These are phyloP conservation scores for Forficula auricularia DNA, from an alignment of 1,140 invertebrate species.

Conservation along the genomic window DNA sequence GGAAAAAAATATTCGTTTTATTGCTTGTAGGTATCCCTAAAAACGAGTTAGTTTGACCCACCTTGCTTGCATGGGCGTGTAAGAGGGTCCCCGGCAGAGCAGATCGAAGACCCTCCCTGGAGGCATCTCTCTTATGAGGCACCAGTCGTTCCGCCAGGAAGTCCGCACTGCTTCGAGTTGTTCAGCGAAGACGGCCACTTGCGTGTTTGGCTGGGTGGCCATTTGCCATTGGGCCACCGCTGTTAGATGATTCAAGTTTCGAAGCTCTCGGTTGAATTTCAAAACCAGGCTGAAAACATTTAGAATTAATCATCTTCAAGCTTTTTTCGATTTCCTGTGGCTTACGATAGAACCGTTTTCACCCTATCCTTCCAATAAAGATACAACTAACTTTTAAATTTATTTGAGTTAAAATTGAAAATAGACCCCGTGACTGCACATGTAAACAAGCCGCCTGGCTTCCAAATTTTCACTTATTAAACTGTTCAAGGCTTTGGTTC, in stretches of 20 bases:
- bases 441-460: too few relatives aligned
- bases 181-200: neutral
- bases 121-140: neutral
- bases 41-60: too few relatives aligned
- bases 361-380: too few relatives aligned
- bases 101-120: constrained; percentile 17
- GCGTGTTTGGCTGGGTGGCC: neutral
- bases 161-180: neutral
- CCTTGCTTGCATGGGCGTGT: constrained; percentile 21
- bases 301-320: too few relatives aligned
- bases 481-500: too few relatives aligned
- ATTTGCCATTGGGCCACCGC: constrained; percentile 4
- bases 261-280: constrained; percentile 6
- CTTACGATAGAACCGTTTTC: neutral
- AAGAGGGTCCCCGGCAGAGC: constrained; percentile 25
- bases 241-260: neutral
- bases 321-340: constrained; percentile 8
- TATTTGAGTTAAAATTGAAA: too few relatives aligned
- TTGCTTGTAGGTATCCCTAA: too few relatives aligned
- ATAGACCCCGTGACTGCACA: too few relatives aligned
- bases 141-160: constrained; percentile 7
- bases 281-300: neutral
- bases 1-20: too few relatives aligned
- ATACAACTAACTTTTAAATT: too few relatives aligned
- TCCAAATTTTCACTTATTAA: too few relatives aligned